These are phyloP conservation scores for Cerastoderma edule DNA, from an alignment of 2,888 invertebrate species.

Conservation along the genomic window DNA sequence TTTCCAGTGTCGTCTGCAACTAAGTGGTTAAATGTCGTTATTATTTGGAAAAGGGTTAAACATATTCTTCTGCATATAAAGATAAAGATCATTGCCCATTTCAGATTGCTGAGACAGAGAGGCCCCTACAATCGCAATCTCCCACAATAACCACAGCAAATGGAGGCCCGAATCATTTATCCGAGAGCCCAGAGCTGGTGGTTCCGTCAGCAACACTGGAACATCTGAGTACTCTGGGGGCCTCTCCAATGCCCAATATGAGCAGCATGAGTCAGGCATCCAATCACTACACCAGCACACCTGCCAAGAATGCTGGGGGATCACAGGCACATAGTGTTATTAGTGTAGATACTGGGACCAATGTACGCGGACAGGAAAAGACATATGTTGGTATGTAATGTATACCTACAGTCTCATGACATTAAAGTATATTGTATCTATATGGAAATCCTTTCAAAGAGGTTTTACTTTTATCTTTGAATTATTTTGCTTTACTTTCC, in stretches of 20 bases:
- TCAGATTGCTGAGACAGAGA: conserved; percentile 65
- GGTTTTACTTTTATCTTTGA: too few relatives aligned
- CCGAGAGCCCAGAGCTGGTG: background rate
- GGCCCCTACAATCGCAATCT: conserved; percentile 12
- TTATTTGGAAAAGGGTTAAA: too few relatives aligned
- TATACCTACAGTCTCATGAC: too few relatives aligned
- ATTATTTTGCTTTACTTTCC: too few relatives aligned
- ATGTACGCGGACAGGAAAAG: conserved; percentile 65
- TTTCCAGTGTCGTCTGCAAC: too few relatives aligned
- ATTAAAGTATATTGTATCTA: too few relatives aligned
- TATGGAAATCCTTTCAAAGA: too few relatives aligned
- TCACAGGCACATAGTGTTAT: conserved; percentile 73
- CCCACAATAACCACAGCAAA: conserved; percentile 32
- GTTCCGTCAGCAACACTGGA: conserved; percentile 29
- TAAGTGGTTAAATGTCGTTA: too few relatives aligned
- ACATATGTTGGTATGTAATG: conserved; percentile 14
- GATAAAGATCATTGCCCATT: too few relatives aligned
- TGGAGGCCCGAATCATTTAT: conserved; percentile 28
- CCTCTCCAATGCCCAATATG: conserved; percentile 52
- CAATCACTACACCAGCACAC: conserved; percentile 60
- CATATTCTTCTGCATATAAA: too few relatives aligned
- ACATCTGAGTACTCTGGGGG: conserved; percentile 54
- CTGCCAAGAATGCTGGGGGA: conserved; percentile 44
- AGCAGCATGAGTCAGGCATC: conserved; percentile 67
- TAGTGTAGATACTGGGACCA: conserved; percentile 77